Percentiles rank a stretch among this genome's conserved stretches.
Conservation (phyloP, 2,797 vertebrate species). For the Cyprinodon diabolis region DNA sequence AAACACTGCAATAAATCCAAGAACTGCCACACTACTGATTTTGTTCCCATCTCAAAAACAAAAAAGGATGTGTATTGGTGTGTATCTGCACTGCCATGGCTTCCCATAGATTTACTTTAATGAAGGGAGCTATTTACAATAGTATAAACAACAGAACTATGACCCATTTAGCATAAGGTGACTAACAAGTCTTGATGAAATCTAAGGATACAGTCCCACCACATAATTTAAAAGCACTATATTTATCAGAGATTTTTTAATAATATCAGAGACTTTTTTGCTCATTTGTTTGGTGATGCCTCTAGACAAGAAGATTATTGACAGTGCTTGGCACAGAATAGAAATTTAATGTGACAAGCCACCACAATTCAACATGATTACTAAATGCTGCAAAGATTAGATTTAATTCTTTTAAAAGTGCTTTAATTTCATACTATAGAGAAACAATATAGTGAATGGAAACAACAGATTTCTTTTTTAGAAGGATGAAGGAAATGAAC, state of each 20-base stretch:
- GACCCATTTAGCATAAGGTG: constrained; percentile 24
- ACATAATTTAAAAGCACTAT: background rate
- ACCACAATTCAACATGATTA: constrained; percentile 11
- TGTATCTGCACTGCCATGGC: constrained; percentile 44
- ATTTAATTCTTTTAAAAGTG: constrained; percentile 3
- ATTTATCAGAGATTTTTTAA: constrained; percentile 3
- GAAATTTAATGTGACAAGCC: constrained; percentile 8
- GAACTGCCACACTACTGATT: constrained; percentile 46
- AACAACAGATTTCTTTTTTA: constrained; percentile 36
- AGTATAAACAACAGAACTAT: constrained; percentile 19
- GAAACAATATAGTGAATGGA: constrained; percentile 29
- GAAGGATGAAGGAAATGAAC: constrained; percentile 26
- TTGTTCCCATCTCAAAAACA: constrained; percentile 28
- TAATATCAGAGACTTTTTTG: background rate
- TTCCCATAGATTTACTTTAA: constrained; percentile 23
- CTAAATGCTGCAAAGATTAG: constrained; percentile 13
- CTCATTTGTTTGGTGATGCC: constrained; percentile 11
- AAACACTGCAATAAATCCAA: constrained; percentile 61
- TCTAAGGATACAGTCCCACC: background rate
- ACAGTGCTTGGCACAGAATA: constrained; percentile 17
- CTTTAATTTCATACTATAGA: constrained; percentile 29
- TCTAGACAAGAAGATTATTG: constrained; percentile 14
- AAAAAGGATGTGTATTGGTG: constrained; percentile 41
- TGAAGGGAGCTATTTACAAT: constrained; percentile 29
- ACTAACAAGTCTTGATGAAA: constrained; percentile 9